Evolutionary conservation across 92 coral and sea anemone genomes (phyloP), one percentile per base, ranked within the genome.

Genomic region (Desmophyllum pertusum): DNA sequence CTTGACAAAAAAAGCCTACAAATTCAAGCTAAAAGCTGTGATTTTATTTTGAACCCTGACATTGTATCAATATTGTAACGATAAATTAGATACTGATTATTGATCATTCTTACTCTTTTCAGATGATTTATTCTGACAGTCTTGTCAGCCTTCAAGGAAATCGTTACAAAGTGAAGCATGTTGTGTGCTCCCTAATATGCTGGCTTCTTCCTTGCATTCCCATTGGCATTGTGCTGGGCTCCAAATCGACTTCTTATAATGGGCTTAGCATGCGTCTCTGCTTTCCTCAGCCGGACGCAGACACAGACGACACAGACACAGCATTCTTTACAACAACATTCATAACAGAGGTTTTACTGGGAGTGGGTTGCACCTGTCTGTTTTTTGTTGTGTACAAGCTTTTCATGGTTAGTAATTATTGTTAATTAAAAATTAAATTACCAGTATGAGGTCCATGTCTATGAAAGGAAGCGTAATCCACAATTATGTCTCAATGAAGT

Each of bases 191-290:
- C 6, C 62, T 84, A 23, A 62, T 74, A 33, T 95, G 98, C 83
- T 95, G 92, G 90, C 79, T 95, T 71, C 77, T 95, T 39, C 97
- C 98, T n/a, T 83, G 89, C 66, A 93, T 95, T 40, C 97, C 93
- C 15, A 94, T 95, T 14, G 89, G 90, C 43, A 74, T 93, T 73
- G 98, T 93, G 4, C 77, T 95, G 63, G 86, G 84, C 35, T 64
- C 86, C 40, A 78, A 75, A 57, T 63, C 89, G 11, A 38, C 45
- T 2, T 29, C 59, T 3, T 87, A 91, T 43, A 73, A 10, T 1
- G 81, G 74, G 11, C 7, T 77, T 3, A 87, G 48, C 81, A 86
- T 92, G 88, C 90, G 93, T 2, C 27, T 68, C 25, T 95, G 98
- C 81, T 84, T 76, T 19, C 93, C 96, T 2, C n/a, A n/a, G n/a